A percentile compares a stretch with the other conserved stretches of the same genome.
These are phyloP conservation scores for Capitulum mitella DNA, from an alignment of 2,888 invertebrate species.

Conservation along the genomic window DNA sequence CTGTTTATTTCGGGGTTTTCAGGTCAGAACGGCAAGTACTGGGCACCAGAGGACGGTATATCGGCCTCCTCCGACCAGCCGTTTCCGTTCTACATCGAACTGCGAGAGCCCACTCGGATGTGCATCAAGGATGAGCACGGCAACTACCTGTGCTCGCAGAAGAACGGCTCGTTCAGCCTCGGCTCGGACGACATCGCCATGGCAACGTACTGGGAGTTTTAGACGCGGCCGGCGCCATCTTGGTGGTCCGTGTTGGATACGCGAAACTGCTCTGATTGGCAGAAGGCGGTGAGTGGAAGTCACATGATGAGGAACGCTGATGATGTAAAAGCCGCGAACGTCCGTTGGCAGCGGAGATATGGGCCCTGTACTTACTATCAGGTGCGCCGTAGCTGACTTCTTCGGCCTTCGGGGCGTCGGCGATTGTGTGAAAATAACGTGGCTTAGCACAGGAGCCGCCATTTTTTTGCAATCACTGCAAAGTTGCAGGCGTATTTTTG, in stretches of 20 bases:
- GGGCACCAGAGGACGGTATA: slow-evolving; percentile 82
- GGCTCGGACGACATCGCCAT: slow-evolving; percentile 66
- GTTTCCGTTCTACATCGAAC: slow-evolving; percentile 81
- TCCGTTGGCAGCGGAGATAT: too few relatives aligned
- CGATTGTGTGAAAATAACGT: too few relatives aligned
- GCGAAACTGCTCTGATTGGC: too few relatives aligned
- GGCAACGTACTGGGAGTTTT: slow-evolving; percentile 93
- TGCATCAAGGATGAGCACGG: slow-evolving; percentile 71
- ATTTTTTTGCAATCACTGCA: slow-evolving; percentile 46
- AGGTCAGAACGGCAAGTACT: slow-evolving; percentile 90
- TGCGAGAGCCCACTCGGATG: slow-evolving; percentile 85
- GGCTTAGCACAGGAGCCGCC: too few relatives aligned
- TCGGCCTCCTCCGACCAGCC: slow-evolving; percentile 75
- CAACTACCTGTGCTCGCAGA: slow-evolving; percentile 76
- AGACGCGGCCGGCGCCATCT: slow-evolving; percentile 71
- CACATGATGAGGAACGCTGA: too few relatives aligned
- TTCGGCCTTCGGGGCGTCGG: too few relatives aligned
- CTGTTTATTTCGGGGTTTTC: slow-evolving; percentile 36
- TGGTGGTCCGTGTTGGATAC: too few relatives aligned
- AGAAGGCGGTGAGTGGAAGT: too few relatives aligned
- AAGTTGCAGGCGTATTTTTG: not conserved
- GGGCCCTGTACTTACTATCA: too few relatives aligned
- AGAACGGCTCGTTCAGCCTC: slow-evolving; percentile 82
- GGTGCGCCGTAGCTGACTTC: too few relatives aligned
- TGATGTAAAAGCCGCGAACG: too few relatives aligned